Percentiles rank a stretch among this genome's conserved stretches.
Conservation (phyloP, 2,113 vertebrate genomes). For the Mirza zaza region DNA sequence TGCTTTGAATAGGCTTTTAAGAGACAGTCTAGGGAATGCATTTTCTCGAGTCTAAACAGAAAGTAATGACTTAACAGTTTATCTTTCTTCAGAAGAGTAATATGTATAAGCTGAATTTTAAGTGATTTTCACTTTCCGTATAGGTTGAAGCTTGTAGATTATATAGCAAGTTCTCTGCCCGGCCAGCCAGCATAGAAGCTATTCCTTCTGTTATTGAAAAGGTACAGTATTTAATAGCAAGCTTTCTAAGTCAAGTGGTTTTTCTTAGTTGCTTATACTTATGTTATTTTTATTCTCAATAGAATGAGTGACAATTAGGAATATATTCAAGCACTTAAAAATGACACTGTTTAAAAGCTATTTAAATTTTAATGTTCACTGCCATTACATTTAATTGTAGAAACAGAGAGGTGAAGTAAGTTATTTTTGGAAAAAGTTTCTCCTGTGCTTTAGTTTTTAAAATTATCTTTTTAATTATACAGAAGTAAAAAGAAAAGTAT, state of each 20-base stretch:
- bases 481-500: conserved; percentile 13
- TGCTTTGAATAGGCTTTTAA: not conserved
- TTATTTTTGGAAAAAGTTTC: conserved; percentile 13
- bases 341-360: conserved; percentile 24
- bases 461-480: conserved; percentile 29
- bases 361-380: not conserved
- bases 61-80: conserved; percentile 21
- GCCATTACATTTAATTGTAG: not conserved
- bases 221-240: conserved; percentile 82
- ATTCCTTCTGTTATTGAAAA: conserved; percentile 95
- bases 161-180: conserved; percentile 94
- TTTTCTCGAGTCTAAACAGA: conserved; percentile 5
- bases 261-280: not conserved
- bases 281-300: not conserved
- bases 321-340: conserved; percentile 16
- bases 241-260: not conserved
- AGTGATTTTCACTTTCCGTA: conserved; percentile 16
- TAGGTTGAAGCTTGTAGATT: conserved; percentile 96
- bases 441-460: conserved; percentile 19
- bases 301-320: not conserved
- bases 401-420: conserved; percentile 31
- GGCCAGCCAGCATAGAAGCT: conserved; percentile 90
- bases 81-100: not conserved
- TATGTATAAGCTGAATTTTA: conserved; percentile 29
- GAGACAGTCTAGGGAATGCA: not conserved